Evolutionary conservation across 2,113 vertebrate species (phyloP).

Genomic region (Pachypanchax playfairii): DNA sequence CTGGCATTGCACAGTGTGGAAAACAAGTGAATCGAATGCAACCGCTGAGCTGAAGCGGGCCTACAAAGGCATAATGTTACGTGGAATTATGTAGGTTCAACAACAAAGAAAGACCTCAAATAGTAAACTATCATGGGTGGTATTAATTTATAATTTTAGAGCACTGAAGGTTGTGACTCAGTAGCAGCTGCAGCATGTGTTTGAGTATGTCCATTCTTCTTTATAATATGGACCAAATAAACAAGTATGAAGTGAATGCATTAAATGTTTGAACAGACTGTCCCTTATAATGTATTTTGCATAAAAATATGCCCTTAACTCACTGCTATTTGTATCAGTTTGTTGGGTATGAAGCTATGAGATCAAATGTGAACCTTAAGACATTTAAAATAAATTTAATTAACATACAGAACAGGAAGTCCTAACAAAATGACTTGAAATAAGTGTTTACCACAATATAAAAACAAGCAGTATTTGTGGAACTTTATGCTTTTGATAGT

Average conservation of each 20-base stretch:
- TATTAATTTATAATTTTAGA: too few relatives aligned
- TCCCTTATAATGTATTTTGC: too few relatives aligned
- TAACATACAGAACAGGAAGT: conserved; percentile 37
- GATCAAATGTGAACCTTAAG: conserved; percentile 26
- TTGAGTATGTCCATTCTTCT: too few relatives aligned
- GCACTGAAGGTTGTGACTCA: too few relatives aligned
- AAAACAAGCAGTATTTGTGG: conserved; percentile 14
- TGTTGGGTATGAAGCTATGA: conserved; percentile 14
- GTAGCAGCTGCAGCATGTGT: too few relatives aligned
- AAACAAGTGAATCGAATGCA: conserved; percentile 70
- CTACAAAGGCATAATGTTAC: conserved; percentile 55
- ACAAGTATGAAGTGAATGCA: too few relatives aligned
- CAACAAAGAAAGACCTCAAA: conserved; percentile 56
- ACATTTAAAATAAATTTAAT: conserved; percentile 26
- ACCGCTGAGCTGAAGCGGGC: conserved; percentile 45
- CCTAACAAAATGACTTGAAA: conserved; percentile 27
- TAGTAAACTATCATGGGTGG: too few relatives aligned
- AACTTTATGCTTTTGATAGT: conserved; percentile 15
- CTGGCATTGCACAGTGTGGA: conserved; percentile 56
- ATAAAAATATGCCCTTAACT: too few relatives aligned
- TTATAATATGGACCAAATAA: too few relatives aligned
- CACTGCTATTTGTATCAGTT: conserved; percentile 7
- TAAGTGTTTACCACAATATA: conserved; percentile 20
- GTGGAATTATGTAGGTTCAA: conserved; percentile 39
- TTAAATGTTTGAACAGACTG: too few relatives aligned